Evolutionary conservation across 2,113 vertebrate species (phyloP), one percentile per base, ranked within the genome.

Genomic region (Agelaius phoeniceus): DNA sequence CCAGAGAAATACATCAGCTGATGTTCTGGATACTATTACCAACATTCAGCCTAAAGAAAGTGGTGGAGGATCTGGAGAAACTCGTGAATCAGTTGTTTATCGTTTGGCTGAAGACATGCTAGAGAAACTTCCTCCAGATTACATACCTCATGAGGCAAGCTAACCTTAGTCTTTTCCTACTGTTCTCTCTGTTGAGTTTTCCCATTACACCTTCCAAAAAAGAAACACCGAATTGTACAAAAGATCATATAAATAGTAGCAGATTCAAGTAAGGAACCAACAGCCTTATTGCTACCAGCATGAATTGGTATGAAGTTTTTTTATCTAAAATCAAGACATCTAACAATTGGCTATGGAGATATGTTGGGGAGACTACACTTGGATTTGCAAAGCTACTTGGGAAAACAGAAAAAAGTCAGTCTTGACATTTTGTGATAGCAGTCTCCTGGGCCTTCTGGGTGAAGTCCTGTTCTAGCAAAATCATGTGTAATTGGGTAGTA

Each of bases 11-110:
- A 97, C 97, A 15, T 98, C 98, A 68, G 97, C 98, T 72, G 97
- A 91, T 68, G 95, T 98, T 68, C 92, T 98, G 24, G 97, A 98
- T 73, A 98, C 97, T 14, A 98, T 98, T 80, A 98, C 97, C 87
- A 98, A 98, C 67, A 98, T 98, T 78, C 98, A 98, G 48, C 98
- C 98, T 66, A 98, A 98, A 87, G 98, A 98, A 95, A 97, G 98
- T 41, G 97, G 68, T 19, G 96, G 93, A 26, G 97, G 97, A 58
- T n/a, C 90, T 75, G 98, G 98, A 62, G 98, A 98, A 97, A 98
- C 98, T 16, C 96, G 97, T 22, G 98, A 98, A 95, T 89, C 97
- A 55, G 96, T 97, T 20, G 98, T 98, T 27, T 98, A 98, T 77
- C 94, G 55, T 68, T 59, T 96, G 66, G 98, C 98, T n/a, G 97